Base-by-base conservation (phyloP, 2,113 vertebrate genomes). In the Spermophilus dauricus region DNA sequence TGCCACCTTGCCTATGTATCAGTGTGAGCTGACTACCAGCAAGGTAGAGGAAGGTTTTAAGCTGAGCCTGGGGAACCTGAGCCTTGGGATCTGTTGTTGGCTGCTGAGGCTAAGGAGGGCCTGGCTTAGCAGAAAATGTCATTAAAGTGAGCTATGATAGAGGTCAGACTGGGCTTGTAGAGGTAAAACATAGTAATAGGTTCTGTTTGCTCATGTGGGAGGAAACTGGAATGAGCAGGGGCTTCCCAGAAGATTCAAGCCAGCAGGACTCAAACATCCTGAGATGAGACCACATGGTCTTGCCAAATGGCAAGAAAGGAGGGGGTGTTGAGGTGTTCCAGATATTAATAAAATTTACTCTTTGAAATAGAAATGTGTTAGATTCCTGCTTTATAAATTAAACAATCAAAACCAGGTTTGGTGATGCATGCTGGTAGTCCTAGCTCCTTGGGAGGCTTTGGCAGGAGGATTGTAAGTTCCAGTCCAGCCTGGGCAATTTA, bases 121-220 rank as follows among this genome's bases (percentile, higher is more conserved):
- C 42, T 28, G 11, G 32, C 61, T 89, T 58, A 24, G 45, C n/a
- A 90, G 85, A 12, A 80, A 22, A 78, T 58, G 58, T 51, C 61
- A 85, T 28, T 65, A 61, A 89, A 48, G 30, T 42, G 63, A 93
- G 58, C 48, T 51, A 13, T 73, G 70, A 67, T 34, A 67, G 94
- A 86, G 30, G 37, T 10, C 67, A 76, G 58, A 58, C 75, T 67
- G 69, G 76, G 32, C 69, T 30, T 22, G 18, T 4, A 18, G 32
- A 48, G 67, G 37, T 1, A 67, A 88, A 93, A 76, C 58, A 95
- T 18, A 96, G 67, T 81, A 91, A 83, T 48, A 20, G 4, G 30
- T 42, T 96, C 53, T 91, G 42, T 94, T 96, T 96, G 88, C 45
- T 84, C 84, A 95, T 63, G 30, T 16, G 17, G 73, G 92, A 94